Evolutionary conservation across 2,113 vertebrate species (phyloP).

Genomic region (Columba livia): DNA sequence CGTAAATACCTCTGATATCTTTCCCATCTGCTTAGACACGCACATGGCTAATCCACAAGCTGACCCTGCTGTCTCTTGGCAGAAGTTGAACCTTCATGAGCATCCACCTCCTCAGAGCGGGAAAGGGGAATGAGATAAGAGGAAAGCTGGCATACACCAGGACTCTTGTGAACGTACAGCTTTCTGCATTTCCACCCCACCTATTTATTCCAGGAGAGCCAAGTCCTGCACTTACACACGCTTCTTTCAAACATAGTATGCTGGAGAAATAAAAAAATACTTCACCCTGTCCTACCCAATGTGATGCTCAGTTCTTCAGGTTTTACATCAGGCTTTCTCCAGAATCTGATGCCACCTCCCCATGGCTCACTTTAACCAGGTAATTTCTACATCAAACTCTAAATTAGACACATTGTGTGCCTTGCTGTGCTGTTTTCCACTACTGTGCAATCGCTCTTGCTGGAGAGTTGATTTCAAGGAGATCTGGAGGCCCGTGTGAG

Average conservation of each 20-base stretch:
- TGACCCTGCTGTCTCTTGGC: neutral
- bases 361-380: neutral
- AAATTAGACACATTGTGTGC: neutral
- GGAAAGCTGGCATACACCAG: neutral
- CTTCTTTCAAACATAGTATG: neutral
- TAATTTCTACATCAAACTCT: neutral
- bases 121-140: neutral
- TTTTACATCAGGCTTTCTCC: neutral
- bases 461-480: neutral
- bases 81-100: neutral
- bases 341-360: neutral
- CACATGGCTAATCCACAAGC: neutral
- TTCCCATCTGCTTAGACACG: neutral
- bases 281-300: neutral
- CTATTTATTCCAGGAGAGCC: neutral
- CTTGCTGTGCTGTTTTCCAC: neutral
- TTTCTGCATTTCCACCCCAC: neutral
- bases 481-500: rapidly evolving
- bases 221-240: neutral
- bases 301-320: neutral
- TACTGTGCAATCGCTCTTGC: neutral
- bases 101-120: rapidly evolving
- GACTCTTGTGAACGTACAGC: neutral
- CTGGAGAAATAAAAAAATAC: neutral
- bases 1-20: neutral